These are phyloP conservation scores for Anadara kagoshimensis DNA, from an alignment of 1,140 invertebrate species.

Conservation along the genomic window DNA sequence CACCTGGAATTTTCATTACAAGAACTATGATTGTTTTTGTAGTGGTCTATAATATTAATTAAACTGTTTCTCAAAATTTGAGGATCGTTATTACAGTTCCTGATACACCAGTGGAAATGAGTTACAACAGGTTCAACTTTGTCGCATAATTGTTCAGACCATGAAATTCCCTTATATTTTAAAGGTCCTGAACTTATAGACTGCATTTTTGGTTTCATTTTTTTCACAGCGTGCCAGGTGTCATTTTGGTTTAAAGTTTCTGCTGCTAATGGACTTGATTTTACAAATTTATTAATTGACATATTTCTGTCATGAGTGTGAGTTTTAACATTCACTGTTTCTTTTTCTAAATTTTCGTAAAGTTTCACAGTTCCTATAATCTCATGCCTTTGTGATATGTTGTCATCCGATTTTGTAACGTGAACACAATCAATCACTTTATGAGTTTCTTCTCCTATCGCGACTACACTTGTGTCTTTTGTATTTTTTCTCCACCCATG, in stretches of 20 bases:
- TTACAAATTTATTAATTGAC: slow-evolving; percentile 6
- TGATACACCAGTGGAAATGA: slow-evolving; percentile 18
- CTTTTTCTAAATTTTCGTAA: no score
- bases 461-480: slow-evolving; percentile 22
- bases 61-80: background rate
- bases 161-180: no score
- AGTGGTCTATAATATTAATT: no score
- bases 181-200: no score
- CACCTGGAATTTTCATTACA: slow-evolving; percentile 7
- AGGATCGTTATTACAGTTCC: slow-evolving; percentile 10
- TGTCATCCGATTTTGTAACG: slow-evolving; percentile 1
- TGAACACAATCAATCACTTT: slow-evolving; percentile 20
- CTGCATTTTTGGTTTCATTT: no score
- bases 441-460: slow-evolving; percentile 20
- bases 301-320: slow-evolving; percentile 20
- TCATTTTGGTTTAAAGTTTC: slow-evolving; percentile 5
- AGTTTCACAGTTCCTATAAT: slow-evolving; percentile 4
- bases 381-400: slow-evolving; percentile 18
- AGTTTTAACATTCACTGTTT: background rate
- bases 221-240: slow-evolving; percentile 3
- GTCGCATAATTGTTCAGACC: slow-evolving; percentile 6
- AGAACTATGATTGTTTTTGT: slow-evolving; percentile 8
- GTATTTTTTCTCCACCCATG: slow-evolving; percentile 32
- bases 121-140: slow-evolving; percentile 24
- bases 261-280: background rate